Evolutionary conservation across 2,797 vertebrate genomes (phyloP), one percentile per base, ranked within the genome.

Genomic region (Ptychobarbus kaznakovi): DNA sequence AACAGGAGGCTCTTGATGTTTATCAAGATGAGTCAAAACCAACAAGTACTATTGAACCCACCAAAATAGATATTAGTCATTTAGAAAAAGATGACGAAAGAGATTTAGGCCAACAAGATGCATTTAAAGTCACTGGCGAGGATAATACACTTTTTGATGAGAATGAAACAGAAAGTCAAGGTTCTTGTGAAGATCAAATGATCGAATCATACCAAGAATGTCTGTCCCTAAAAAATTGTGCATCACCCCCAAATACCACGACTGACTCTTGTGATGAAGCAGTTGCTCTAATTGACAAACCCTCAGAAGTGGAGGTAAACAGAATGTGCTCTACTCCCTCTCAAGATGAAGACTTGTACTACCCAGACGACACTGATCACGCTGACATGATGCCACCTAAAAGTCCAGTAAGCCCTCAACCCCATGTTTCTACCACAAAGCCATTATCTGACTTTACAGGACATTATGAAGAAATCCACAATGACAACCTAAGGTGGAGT

Each of bases 261-360:
- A n/a, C 44, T 65, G 38, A 38, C 3, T 40, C 35, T 9, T 3
- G 2, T 65, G 7, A 69, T 7, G 4, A 80, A 83, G 75, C 10
- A 10, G 10, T 78, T 44, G 58, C 58, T 28, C 65, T 79, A 49
- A n/a, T 15, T 58, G 10, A 82, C 38, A 85, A 82, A 86, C 61
- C 78, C 40, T 68, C 32, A 40, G 79, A 76, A 46, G 1, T 25
- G 46, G 66, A 78, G 25, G n/a, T 46, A 6, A 79, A 91, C 4
- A 89, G 91, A 35, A 89, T 90, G 72, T 92, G 92, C 38, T 90
- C 93, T 63, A 94, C 94, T 16, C 94, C 93, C 87, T 93, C 93
- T 56, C 86, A 92, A 61, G 94, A 94, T 88, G 93, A 95, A 87
- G 28, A 42, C n/a, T 32, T 73, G 18, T 25, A 63, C 51, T 49